Conservation (phyloP, 2,888 invertebrate genomes). For the Autographa gamma region DNA sequence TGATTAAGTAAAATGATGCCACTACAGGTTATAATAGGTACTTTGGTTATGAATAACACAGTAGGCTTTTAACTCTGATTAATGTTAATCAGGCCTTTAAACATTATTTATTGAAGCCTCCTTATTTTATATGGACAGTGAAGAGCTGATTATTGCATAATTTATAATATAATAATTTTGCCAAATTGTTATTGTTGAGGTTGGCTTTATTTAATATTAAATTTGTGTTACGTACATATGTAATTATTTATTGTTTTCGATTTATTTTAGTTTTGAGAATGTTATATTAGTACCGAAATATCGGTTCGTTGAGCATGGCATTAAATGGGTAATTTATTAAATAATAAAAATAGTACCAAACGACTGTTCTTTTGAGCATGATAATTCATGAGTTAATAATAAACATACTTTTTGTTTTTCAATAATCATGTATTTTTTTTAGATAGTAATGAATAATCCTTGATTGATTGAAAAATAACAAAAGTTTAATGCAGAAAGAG, state of each 20-base stretch:
- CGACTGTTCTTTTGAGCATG: neutral
- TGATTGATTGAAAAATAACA: no score
- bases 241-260: neutral
- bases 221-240: no score
- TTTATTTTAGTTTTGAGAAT: neutral
- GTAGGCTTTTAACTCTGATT: neutral
- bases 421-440: no score
- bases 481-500: no score
- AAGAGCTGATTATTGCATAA: neutral
- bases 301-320: no score
- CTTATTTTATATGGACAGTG: neutral
- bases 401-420: no score
- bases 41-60: neutral
- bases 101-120: neutral
- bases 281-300: no score
- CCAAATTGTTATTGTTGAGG: neutral
- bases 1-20: neutral
- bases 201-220: no score
- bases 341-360: no score
- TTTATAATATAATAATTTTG: neutral
- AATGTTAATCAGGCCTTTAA: neutral
- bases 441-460: no score
- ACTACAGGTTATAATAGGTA: neutral
- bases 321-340: no score
- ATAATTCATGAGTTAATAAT: no score